A percentile compares a stretch with the other conserved stretches of the same genome.
These are phyloP conservation scores for Apamea crenata DNA, from an alignment of 2,888 invertebrate genomes.

Conservation along the genomic window DNA sequence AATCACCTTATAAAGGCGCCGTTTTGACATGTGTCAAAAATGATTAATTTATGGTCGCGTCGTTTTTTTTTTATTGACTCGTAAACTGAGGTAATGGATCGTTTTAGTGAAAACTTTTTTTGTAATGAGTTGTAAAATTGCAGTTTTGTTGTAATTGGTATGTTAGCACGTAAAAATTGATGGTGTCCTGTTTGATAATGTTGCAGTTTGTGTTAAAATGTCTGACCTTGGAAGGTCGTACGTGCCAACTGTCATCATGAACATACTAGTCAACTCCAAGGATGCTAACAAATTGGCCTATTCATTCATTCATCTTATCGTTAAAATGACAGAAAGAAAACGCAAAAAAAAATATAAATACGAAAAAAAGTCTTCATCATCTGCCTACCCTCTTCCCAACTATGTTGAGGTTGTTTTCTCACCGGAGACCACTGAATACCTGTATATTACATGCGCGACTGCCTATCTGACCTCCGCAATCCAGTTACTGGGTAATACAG, in stretches of 20 bases:
- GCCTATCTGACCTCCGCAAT: background rate
- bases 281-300: background rate
- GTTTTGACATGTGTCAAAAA: slow-evolving; percentile 62
- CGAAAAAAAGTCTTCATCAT: background rate
- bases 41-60: slow-evolving; percentile 49
- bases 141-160: slow-evolving; percentile 10
- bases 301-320: background rate
- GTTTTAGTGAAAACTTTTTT: slow-evolving; percentile 35
- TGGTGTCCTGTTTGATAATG: background rate
- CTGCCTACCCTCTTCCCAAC: background rate
- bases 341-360: too few relatives aligned
- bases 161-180: background rate
- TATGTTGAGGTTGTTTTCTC: background rate
- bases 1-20: slow-evolving; percentile 56
- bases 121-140: slow-evolving; percentile 30
- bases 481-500: background rate
- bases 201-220: background rate
- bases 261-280: background rate
- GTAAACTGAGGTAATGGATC: slow-evolving; percentile 35
- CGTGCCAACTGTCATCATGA: slow-evolving; percentile 4
- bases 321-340: background rate
- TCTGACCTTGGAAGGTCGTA: background rate
- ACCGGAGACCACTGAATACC: background rate
- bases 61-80: slow-evolving; percentile 33
- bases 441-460: background rate